phyloP scores from a whole-genome alignment of 1,140 invertebrate genomes.

The Hylaeus anthracinus region DNA sequence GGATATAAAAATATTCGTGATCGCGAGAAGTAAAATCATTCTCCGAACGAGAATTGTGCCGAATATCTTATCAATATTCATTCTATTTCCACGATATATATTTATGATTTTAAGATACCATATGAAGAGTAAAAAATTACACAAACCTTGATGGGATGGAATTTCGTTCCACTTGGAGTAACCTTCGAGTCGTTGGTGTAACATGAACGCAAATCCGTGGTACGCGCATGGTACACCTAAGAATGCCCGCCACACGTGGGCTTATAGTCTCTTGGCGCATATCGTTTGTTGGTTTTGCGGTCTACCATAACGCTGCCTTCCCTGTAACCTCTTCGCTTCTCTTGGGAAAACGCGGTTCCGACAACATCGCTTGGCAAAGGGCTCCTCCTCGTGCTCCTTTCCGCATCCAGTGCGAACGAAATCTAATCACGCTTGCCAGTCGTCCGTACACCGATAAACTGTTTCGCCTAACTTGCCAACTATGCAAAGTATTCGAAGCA shows the following conservation, averaged over 20 bases:
- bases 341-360: slow-evolving; percentile 62
- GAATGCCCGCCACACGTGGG: slow-evolving; percentile 42
- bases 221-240: neutral
- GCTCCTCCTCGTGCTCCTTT: slow-evolving; percentile 42
- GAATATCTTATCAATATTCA: too few relatives aligned
- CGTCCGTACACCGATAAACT: slow-evolving; percentile 20
- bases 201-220: slow-evolving; percentile 8
- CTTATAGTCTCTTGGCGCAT: slow-evolving; percentile 64
- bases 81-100: too few relatives aligned
- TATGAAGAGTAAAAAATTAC: too few relatives aligned
- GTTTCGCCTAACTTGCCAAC: slow-evolving; percentile 11
- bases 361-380: slow-evolving; percentile 57
- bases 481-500: slow-evolving; percentile 28
- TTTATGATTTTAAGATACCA: too few relatives aligned
- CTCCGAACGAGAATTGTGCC: too few relatives aligned
- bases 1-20: neutral
- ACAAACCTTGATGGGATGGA: neutral
- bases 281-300: slow-evolving; percentile 76
- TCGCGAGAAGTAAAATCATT: neutral
- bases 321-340: slow-evolving; percentile 60
- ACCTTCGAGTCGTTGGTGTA: neutral
- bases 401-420: slow-evolving; percentile 50
- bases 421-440: slow-evolving; percentile 50
- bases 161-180: neutral
- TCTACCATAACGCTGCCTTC: slow-evolving; percentile 72